Conservation (phyloP, 53 echinoderm and acorn worm genomes). For the Actinopyga echinites region DNA sequence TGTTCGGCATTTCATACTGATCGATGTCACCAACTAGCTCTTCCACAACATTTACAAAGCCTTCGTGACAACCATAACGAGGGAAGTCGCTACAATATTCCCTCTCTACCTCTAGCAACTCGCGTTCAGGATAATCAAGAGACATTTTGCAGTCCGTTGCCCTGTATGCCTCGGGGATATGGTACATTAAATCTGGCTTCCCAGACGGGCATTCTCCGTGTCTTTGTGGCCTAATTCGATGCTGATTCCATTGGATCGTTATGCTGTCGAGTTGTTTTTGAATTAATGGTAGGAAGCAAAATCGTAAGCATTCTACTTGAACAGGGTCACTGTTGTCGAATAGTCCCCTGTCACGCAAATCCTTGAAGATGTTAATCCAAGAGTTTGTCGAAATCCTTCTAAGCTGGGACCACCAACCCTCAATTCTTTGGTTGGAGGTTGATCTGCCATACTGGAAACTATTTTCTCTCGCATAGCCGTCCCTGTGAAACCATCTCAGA, state of each 20-base stretch:
- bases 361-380: constrained; percentile 54
- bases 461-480: not conserved
- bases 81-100: constrained; percentile 18
- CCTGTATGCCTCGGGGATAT: constrained; percentile 27
- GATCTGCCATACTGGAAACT: constrained; percentile 35
- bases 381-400: constrained; percentile 40
- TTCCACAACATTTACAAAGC: constrained; percentile 24
- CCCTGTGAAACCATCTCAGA: constrained; percentile 2
- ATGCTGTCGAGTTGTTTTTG: not conserved
- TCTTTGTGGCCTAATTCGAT: constrained; percentile 25
- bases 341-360: constrained; percentile 29
- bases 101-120: not conserved
- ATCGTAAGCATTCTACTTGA: constrained; percentile 50
- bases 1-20: constrained; percentile 33
- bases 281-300: constrained; percentile 47
- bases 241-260: constrained; percentile 50
- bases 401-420: constrained; percentile 51
- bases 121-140: constrained; percentile 16
- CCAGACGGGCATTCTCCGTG: constrained; percentile 47
- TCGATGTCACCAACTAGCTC: constrained; percentile 33
- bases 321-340: constrained; percentile 39
- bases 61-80: constrained; percentile 30
- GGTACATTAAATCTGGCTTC: constrained; percentile 53
- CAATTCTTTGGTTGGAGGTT: constrained; percentile 56
- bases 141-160: constrained; percentile 38